Conservation (phyloP, 2,113 vertebrate species). For the Lepus europaeus region DNA sequence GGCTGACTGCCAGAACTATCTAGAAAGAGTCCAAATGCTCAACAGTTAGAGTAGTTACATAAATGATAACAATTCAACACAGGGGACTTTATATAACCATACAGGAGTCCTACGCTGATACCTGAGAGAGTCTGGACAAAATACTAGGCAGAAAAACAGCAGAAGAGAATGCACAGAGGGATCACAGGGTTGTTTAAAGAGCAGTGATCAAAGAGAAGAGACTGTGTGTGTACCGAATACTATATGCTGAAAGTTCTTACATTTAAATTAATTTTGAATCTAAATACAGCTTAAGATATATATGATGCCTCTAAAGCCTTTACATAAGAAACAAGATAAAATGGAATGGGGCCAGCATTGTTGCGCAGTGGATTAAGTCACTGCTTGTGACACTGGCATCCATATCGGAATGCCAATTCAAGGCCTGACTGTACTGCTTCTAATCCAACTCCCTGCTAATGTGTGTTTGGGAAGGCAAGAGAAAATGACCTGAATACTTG, state of each 20-base stretch:
- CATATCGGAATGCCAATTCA: no score
- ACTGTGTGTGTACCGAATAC: background rate
- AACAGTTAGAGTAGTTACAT: conserved; percentile 33
- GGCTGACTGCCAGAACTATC: conserved; percentile 38
- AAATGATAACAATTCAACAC: background rate
- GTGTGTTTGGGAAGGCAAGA: no score
- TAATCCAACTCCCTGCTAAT: no score
- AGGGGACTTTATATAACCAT: conserved; percentile 37
- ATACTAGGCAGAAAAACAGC: conserved; percentile 33
- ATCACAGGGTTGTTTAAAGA: background rate
- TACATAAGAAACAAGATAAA: conserved; percentile 6
- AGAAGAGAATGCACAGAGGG: background rate
- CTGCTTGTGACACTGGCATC: no score
- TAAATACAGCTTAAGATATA: background rate
- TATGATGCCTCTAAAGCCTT: conserved; percentile 1
- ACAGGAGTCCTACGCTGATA: conserved; percentile 14
- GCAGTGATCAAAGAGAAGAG: background rate
- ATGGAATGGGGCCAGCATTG: no score
- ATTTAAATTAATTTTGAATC: background rate
- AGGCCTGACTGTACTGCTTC: no score
- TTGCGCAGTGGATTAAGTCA: no score
- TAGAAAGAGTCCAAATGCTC: conserved; percentile 61
- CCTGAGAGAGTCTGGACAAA: background rate
- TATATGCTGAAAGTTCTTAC: background rate
- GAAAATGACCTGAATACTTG: no score